Conservation (phyloP, 2,888 invertebrate species). For the Allygus modestus region DNA sequence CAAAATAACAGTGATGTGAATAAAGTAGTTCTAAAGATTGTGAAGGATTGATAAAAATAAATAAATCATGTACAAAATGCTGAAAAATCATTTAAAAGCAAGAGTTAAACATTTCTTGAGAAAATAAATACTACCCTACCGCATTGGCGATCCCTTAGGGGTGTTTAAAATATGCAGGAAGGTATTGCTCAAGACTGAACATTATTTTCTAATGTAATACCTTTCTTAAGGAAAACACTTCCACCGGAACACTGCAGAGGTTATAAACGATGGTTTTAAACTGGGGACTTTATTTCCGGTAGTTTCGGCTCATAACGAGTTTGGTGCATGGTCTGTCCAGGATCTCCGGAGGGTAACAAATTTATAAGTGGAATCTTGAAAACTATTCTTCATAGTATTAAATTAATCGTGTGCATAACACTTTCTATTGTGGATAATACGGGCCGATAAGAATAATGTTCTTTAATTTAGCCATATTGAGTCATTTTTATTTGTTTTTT, state of each 20-base stretch:
- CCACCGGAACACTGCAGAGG: constrained; percentile 21
- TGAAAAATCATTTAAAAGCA: too few species aligned
- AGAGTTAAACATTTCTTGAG: background rate
- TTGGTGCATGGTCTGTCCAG: background rate
- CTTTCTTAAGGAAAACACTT: constrained; percentile 6
- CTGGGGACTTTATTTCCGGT: constrained; percentile 1
- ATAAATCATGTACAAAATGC: too few species aligned
- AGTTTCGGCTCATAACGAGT: background rate
- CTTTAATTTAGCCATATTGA: too few species aligned
- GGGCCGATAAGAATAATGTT: too few species aligned
- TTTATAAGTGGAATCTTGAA: background rate
- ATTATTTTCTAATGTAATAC: constrained; percentile 27
- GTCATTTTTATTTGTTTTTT: too few species aligned
- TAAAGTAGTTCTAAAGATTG: too few species aligned
- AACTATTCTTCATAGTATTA: too few species aligned
- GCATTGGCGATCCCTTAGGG: background rate
- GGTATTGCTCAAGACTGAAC: constrained; percentile 1
- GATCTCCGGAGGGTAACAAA: background rate
- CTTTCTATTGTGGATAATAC: too few species aligned
- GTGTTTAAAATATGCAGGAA: constrained; percentile 17
- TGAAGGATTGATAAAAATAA: too few species aligned
- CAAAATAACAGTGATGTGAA: too few species aligned
- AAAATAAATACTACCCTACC: background rate
- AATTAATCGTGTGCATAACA: too few species aligned
- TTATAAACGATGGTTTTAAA: constrained; percentile 28